Evolutionary conservation across 2,888 invertebrate species (phyloP), one percentile per base, ranked within the genome.

Genomic region (Leptinotarsa tumamoca): DNA sequence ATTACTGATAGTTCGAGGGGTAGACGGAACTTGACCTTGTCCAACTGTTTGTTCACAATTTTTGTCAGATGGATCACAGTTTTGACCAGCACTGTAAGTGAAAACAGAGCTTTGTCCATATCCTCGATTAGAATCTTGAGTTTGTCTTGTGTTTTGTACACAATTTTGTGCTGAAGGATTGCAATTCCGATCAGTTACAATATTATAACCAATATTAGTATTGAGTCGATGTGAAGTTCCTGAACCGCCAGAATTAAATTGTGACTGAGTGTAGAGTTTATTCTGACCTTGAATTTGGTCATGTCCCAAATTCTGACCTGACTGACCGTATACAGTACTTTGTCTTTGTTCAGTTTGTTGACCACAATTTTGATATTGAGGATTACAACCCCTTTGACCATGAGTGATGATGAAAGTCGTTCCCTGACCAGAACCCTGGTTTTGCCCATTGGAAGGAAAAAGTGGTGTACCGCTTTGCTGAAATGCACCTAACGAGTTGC

Each of bases 41-140:
- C 14, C 15, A 58, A 13, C 58, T 58, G 23, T 58, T 18, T 51
- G 68, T 3, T 23, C 68, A 63, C 72, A 72, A 27, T 75, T 75
- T 69, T 75, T 69, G 4, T 18, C 51, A n/a, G 15, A 51, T 50
- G 71, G 78, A 68, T 81, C 72, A 66, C 80, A 80, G 18, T 71
- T 54, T 63, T 33, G 58, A 27, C 71, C 72, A 13, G 18, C 1
- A 27, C 52, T 14, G 33, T 70, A 18, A 18, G 49, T 43, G 14
- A 33, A 58, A 56, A 7, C 27, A 13, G 52, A 61, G 61, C 33
- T 71, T 50, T 75, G 71, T 21, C 52, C 75, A 27, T 69, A 67
- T 63, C 43, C 54, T n/a, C 0, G 51, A 33, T 54, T 21, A 33
- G 50, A 14, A 49, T 17, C 52, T 27, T 52, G 54, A 58, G 17